Evolutionary conservation across 2,113 vertebrate species (phyloP).

Genomic region (Pluvialis apricaria): DNA sequence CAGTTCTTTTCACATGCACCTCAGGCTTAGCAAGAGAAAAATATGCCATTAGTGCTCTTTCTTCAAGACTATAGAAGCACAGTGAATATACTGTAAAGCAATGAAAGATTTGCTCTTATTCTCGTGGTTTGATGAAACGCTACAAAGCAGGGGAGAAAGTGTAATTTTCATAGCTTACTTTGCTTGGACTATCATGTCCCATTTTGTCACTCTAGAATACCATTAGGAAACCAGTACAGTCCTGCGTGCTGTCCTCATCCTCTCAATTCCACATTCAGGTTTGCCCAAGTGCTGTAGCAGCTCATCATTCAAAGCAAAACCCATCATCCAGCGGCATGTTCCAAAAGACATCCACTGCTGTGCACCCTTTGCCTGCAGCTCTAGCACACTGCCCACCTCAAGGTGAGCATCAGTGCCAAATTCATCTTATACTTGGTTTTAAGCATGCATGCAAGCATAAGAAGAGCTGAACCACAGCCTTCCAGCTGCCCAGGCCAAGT

Average conservation of each 20-base stretch:
- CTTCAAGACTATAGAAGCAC: not conserved
- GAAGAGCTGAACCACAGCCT: not conserved
- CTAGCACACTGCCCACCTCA: not conserved
- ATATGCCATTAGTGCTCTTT: accelerated
- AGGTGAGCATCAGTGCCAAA: not conserved
- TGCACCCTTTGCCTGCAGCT: not conserved
- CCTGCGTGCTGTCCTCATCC: not conserved
- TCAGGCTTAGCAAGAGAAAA: not conserved
- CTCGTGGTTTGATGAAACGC: not conserved
- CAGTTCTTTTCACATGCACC: not conserved
- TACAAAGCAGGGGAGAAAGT: not conserved
- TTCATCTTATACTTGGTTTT: not conserved
- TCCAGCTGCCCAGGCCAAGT: not conserved
- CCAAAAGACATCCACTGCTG: not conserved
- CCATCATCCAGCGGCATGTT: not conserved
- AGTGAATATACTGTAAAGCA: not conserved
- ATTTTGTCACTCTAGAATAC: not conserved
- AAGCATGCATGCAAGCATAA: not conserved
- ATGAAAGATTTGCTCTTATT: not conserved
- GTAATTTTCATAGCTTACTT: not conserved
- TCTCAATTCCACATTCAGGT: not conserved
- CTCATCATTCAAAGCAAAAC: not conserved
- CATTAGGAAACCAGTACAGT: not conserved
- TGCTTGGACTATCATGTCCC: not conserved
- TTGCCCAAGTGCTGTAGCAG: not conserved